phyloP scores from a whole-genome alignment of 2,113 vertebrate species.

The Dermatemys mawii region DNA sequence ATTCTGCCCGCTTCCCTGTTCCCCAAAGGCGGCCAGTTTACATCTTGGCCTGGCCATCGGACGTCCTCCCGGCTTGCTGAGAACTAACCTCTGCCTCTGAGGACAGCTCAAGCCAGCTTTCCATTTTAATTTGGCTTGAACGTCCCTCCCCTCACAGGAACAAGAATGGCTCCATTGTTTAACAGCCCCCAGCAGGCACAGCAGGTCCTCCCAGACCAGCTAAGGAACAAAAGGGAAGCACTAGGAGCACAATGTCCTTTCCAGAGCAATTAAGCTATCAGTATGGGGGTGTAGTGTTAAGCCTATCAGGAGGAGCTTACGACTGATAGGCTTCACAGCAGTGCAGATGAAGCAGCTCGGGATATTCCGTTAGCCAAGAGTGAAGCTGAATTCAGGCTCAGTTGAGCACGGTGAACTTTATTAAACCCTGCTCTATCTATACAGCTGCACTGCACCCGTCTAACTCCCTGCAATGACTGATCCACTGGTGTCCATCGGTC shows the following conservation, averaged over 20 bases:
- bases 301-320: background rate
- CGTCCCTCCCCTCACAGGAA: background rate
- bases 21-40: background rate
- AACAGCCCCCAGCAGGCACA: background rate
- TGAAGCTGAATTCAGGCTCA: background rate
- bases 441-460: too few relatives aligned
- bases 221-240: constrained; percentile 39
- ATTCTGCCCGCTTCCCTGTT: background rate
- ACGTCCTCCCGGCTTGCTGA: background rate
- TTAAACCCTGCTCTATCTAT: background rate
- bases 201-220: background rate
- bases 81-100: background rate
- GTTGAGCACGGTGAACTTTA: background rate
- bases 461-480: background rate
- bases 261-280: constrained; percentile 48
- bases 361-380: background rate
- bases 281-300: constrained; percentile 2
- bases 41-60: background rate
- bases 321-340: background rate
- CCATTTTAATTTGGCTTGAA: background rate
- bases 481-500: background rate
- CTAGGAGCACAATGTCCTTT: constrained; percentile 31
- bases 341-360: background rate
- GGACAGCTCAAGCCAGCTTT: background rate
- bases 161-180: constrained; percentile 24